These are phyloP conservation scores for Linepithema humile DNA, from an alignment of 1,140 invertebrate genomes.

Conservation along the genomic window DNA sequence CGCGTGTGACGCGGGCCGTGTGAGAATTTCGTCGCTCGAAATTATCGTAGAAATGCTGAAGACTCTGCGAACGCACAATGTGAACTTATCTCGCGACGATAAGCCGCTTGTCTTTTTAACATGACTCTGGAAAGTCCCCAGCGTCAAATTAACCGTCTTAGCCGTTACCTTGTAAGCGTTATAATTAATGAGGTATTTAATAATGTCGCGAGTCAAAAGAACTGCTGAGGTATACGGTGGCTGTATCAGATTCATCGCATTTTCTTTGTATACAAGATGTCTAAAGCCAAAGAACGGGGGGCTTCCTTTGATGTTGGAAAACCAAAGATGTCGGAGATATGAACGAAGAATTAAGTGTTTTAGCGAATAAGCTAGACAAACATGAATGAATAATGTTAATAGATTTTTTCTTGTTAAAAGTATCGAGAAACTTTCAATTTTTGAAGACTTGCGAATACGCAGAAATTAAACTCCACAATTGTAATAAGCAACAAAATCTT, in stretches of 20 bases:
- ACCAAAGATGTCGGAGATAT: background rate
- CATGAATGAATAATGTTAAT: background rate
- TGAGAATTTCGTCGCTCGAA: constrained; percentile 28
- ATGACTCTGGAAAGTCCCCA: no score
- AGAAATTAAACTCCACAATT: background rate
- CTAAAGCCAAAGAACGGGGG: background rate
- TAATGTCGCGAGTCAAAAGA: constrained; percentile 27
- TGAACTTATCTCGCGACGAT: background rate
- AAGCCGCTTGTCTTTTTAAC: background rate
- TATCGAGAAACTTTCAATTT: background rate
- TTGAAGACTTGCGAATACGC: background rate
- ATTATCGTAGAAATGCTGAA: background rate
- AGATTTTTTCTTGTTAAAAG: background rate
- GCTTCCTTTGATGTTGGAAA: background rate
- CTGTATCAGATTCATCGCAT: background rate
- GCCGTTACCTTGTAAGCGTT: constrained; percentile 25
- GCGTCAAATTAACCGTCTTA: constrained; percentile 4
- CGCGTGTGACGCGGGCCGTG: constrained; percentile 14
- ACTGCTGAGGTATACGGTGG: constrained; percentile 2
- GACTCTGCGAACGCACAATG: background rate
- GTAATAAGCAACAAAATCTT: background rate
- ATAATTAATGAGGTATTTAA: constrained; percentile 49
- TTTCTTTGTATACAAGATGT: constrained; percentile 1
- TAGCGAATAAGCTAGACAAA: background rate
- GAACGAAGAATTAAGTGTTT: background rate